Percentiles rank a stretch among this genome's conserved stretches.
phyloP scores from a whole-genome alignment of 2,888 invertebrate species.

The Rutpela maculata region DNA sequence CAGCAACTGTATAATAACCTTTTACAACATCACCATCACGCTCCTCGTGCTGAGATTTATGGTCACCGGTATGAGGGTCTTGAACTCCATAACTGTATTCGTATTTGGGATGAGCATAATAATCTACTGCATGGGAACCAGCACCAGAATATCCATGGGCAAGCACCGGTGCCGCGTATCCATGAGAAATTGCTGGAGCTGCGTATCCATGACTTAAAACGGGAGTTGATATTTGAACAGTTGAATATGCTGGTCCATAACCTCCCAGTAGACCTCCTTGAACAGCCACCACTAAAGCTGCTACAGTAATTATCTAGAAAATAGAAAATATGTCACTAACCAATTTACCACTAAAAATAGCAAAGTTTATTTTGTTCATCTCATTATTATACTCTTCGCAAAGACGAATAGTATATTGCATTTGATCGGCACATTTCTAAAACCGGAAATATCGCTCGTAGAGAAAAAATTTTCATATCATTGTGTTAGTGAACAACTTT shows the following conservation, averaged over 20 bases:
- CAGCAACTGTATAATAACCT: constrained; percentile 74
- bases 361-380: too few relatives aligned
- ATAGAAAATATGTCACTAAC: not conserved
- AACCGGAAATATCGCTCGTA: too few relatives aligned
- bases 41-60: constrained; percentile 74
- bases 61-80: constrained; percentile 78
- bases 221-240: not conserved
- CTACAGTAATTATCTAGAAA: not conserved
- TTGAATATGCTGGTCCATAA: not conserved
- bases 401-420: too few relatives aligned
- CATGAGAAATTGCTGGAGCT: not conserved
- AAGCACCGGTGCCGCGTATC: not conserved
- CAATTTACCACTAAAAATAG: too few relatives aligned
- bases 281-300: not conserved
- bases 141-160: constrained; percentile 3
- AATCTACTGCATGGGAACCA: not conserved
- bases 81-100: constrained; percentile 77
- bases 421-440: too few relatives aligned
- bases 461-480: too few relatives aligned
- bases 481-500: too few relatives aligned
- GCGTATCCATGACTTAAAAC: too few relatives aligned
- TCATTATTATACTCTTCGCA: too few relatives aligned
- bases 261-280: not conserved
- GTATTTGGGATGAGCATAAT: constrained; percentile 77
- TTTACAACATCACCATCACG: constrained; percentile 77